phyloP scores from a whole-genome alignment of 2,113 vertebrate genomes.

The Paracanthobrama guichenoti region DNA sequence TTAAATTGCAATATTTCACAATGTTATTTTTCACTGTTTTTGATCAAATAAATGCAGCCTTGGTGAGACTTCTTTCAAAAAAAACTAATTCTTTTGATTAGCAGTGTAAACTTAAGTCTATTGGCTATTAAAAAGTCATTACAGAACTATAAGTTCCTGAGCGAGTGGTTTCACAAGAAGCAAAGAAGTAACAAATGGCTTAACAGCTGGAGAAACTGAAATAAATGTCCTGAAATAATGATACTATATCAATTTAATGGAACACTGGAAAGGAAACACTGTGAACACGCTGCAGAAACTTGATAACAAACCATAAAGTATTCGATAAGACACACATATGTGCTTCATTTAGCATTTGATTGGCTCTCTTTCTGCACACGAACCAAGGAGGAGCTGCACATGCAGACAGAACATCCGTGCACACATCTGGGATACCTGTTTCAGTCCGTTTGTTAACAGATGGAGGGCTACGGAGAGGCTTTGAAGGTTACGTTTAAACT shows the following conservation, averaged over 20 bases:
- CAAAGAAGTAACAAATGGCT: neutral
- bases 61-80: neutral
- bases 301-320: neutral
- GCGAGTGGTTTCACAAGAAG: neutral
- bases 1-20: neutral
- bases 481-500: neutral
- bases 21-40: neutral
- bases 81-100: neutral
- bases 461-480: neutral
- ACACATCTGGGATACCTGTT: neutral
- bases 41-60: neutral
- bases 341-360: conserved; percentile 1
- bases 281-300: neutral
- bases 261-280: neutral
- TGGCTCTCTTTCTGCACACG: neutral
- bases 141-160: neutral
- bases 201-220: neutral
- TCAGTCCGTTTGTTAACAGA: neutral
- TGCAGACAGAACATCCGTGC: neutral
- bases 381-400: no score
- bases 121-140: neutral
- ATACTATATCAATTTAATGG: neutral
- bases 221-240: neutral
- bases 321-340: neutral
- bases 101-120: neutral